phyloP scores from a whole-genome alignment of 2,797 vertebrate genomes.

The Malurus leucopterus region DNA sequence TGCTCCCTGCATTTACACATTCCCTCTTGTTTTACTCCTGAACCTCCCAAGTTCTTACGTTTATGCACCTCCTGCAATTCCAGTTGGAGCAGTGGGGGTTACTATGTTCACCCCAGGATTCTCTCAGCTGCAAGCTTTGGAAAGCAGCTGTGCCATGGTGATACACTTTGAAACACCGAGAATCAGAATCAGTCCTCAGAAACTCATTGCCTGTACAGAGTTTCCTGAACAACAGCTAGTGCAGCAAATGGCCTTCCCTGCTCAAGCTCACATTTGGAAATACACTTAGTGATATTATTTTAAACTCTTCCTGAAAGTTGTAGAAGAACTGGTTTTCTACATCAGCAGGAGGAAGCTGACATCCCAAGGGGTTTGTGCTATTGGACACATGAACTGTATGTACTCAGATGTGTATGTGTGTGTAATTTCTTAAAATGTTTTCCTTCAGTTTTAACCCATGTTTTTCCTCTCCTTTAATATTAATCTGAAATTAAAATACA shows the following conservation, averaged over 20 bases:
- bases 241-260: background rate
- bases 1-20: background rate
- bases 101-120: background rate
- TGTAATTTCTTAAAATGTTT: background rate
- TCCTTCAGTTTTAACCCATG: background rate
- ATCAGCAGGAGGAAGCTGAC: conserved; percentile 5
- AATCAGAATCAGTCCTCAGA: background rate
- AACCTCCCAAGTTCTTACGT: background rate
- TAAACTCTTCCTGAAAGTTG: conserved; percentile 42
- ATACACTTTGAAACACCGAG: background rate
- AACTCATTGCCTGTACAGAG: background rate
- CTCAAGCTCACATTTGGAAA: conserved; percentile 29
- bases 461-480: background rate
- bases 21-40: background rate
- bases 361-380: background rate
- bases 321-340: background rate
- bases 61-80: background rate
- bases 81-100: background rate
- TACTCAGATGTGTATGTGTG: background rate
- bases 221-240: background rate
- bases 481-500: background rate
- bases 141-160: background rate
- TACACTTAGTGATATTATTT: conserved; percentile 33
- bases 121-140: background rate
- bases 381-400: background rate